Conservation (phyloP, 2,113 vertebrate genomes). For the Xiphias gladius region DNA sequence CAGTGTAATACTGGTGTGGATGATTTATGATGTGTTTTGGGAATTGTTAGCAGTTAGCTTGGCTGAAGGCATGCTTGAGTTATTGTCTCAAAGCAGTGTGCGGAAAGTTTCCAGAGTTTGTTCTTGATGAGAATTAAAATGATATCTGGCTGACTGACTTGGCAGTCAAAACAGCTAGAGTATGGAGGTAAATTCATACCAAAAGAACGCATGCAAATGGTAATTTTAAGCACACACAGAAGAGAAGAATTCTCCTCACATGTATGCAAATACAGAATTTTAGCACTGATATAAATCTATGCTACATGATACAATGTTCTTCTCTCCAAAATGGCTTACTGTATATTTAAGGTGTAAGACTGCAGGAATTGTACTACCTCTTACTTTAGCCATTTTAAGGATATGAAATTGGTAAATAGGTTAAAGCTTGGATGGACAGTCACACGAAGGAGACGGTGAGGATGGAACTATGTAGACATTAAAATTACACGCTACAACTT, state of each 20-base stretch:
- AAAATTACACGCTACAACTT: too few relatives aligned
- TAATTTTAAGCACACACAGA: neutral
- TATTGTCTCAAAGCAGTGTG: neutral
- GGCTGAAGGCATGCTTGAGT: neutral
- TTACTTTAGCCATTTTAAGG: too few relatives aligned
- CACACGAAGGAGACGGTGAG: too few relatives aligned
- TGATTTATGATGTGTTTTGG: neutral
- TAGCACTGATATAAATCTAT: too few relatives aligned
- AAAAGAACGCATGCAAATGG: neutral
- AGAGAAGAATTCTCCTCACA: neutral
- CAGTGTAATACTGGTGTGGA: too few relatives aligned
- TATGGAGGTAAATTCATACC: neutral
- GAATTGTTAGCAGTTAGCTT: neutral
- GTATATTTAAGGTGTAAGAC: neutral
- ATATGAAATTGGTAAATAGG: neutral
- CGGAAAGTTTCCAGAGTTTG: neutral
- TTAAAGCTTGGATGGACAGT: neutral
- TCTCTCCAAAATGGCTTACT: neutral
- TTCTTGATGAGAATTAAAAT: neutral
- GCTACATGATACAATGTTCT: neutral
- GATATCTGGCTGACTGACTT: neutral
- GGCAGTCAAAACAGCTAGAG: too few relatives aligned
- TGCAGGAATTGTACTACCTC: neutral
- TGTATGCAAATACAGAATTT: neutral
- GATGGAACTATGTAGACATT: too few relatives aligned